phyloP scores from a whole-genome alignment of 2,888 invertebrate genomes.

The Pocota personata region DNA sequence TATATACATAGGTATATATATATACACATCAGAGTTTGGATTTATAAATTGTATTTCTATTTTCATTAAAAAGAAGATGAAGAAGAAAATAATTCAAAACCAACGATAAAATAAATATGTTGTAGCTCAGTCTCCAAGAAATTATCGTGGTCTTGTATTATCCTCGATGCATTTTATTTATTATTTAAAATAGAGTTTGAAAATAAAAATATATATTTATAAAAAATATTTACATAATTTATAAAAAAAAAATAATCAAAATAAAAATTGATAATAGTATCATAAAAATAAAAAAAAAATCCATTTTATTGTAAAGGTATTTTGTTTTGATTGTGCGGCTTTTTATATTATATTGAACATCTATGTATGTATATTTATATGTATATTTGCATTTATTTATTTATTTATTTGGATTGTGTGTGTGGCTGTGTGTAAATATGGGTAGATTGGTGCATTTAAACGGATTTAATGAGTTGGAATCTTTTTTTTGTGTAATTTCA shows the following conservation, averaged over 20 bases:
- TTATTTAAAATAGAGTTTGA: slow-evolving; percentile 54
- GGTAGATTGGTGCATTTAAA: slow-evolving; percentile 53
- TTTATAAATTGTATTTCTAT: slow-evolving; percentile 50
- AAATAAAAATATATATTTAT: slow-evolving; percentile 63
- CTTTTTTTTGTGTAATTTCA: slow-evolving; percentile 65
- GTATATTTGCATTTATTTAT: slow-evolving; percentile 52
- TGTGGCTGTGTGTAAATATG: slow-evolving; percentile 38
- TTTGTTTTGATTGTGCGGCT: slow-evolving; percentile 72
- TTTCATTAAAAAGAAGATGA: slow-evolving; percentile 38
- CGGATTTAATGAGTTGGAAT: slow-evolving; percentile 68
- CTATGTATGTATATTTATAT: slow-evolving; percentile 47
- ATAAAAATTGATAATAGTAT: slow-evolving; percentile 66
- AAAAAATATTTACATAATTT: slow-evolving; percentile 67
- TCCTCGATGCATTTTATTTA: slow-evolving; percentile 65
- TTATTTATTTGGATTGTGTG: slow-evolving; percentile 48
- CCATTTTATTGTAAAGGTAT: slow-evolving; percentile 71
- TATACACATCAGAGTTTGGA: slow-evolving; percentile 48
- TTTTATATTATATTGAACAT: slow-evolving; percentile 66
- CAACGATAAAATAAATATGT: slow-evolving; percentile 81
- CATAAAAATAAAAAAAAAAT: slow-evolving; percentile 58
- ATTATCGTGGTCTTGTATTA: slow-evolving; percentile 78
- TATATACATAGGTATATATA: slow-evolving; percentile 41
- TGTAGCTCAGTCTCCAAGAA: slow-evolving; percentile 82
- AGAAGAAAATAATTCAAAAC: slow-evolving; percentile 75
- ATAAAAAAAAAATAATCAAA: slow-evolving; percentile 53